Base-by-base conservation (phyloP, 2,797 vertebrate genomes). In the Martes flavigula region DNA sequence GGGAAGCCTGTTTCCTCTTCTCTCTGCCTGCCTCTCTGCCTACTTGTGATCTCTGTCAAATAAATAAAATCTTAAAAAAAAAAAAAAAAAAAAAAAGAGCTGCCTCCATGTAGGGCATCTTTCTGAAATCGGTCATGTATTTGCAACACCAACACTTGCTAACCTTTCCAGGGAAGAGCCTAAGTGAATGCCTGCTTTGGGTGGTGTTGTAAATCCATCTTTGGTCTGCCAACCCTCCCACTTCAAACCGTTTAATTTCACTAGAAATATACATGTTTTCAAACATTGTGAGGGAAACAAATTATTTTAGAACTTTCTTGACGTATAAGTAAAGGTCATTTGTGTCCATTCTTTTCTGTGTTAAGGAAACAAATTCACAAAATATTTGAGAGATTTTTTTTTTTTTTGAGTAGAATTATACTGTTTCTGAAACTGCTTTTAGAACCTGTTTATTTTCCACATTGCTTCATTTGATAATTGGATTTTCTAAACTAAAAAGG, bases 371-470 rank as follows among this genome's bases (percentile, higher is more conserved):
- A 87, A 91, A 95, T 56, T 35, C 35, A 87, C 10, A 82, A 86
- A 95, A 43, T 96, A 86, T 83, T 90, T 56, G 92, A 66, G 32
- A 38, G 43, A 12, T 64, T 70, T 68, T 85, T 93, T 92, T 81
- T 88, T 30, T 70, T 85, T 79, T n/a, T n/a, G n/a, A 89, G 78
- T 78, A 93, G 68, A 96, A 91, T 92, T 96, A 92, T 40, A 23
- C 66, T 86, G 66, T 91, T 88, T 35, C 60, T 94, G 84, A 87
- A 64, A 78, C 27, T 7, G 77, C 51, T 87, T 97, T 90, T 60
- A 56, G 70, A 92, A 90, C 20, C 9, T 84, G n/a, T 85, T 96
- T 96, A 81, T 95, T 97, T 96, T 96, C 77, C n/a, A 58, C 72
- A 78, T 84, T 94, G n/a, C 60, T 58, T 96, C 87, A 78, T 85